Evolutionary conservation across 2,797 vertebrate species (phyloP), one percentile per base, ranked within the genome.

Genomic region (Geotrypetes seraphini): DNA sequence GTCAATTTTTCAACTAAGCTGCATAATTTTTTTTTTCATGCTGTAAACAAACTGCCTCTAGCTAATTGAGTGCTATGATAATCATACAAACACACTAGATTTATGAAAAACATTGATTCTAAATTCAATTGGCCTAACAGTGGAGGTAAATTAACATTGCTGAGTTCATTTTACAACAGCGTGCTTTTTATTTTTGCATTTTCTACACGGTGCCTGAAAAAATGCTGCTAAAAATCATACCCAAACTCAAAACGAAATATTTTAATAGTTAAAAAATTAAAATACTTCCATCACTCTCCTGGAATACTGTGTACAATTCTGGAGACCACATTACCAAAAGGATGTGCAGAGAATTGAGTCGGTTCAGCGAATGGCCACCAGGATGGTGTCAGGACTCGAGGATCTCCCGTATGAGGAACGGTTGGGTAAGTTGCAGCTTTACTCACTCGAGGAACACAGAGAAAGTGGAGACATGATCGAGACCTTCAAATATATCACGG

Each of bases 71-170:
- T 31, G 31, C 33, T 39, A 38, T 39, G 36, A 39, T 12, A 39
- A 33, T 45, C 15, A 55, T 44, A 38, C 42, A 19, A 26, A 39
- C 19, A 53, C 54, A 34, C 11, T 39, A 38, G 46, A 47, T 11
- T 47, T 43, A 36, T 25, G 32, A 44, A 36, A 33, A 25, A 6
- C 27, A 40, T 29, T 34, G 43, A 51, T 31, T 24, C 10, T 25
- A 43, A 56, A 7, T 21, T 30, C 27, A 8, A 19, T 11, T 29
- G 16, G 10, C 26, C 34, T 46, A 54, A 50, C 10, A 1, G 1
- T 23, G 22, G 14, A 38, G 5, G 9, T 39, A 9, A 57, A 39
- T 39, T 33, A 51, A 18, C 12, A 33, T 2, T n/a, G 15, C 5
- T 16, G 6, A 10, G 31, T 19, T 30, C 21, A 28, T 23, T 31